These are phyloP conservation scores for Sturnus vulgaris DNA, from an alignment of 2,113 vertebrate genomes.

Conservation along the genomic window DNA sequence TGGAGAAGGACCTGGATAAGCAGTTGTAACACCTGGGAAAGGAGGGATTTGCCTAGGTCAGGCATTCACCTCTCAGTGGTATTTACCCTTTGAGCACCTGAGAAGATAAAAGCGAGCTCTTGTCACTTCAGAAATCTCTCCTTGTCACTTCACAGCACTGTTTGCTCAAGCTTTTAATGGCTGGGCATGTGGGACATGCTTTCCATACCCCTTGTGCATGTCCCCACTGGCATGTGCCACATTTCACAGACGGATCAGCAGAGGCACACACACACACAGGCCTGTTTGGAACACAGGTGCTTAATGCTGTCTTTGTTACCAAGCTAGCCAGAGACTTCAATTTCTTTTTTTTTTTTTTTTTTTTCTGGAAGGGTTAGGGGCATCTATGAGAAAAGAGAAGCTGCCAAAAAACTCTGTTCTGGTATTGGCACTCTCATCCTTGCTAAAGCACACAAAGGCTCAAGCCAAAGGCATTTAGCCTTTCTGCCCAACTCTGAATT, in stretches of 20 bases:
- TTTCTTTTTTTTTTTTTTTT: neutral
- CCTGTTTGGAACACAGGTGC: neutral
- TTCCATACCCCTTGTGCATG: neutral
- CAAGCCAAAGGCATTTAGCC: constrained; percentile 10
- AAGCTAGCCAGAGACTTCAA: neutral
- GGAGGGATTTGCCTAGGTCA: neutral
- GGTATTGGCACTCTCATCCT: neutral
- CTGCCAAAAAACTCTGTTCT: neutral
- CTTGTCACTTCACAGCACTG: neutral
- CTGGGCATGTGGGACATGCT: neutral
- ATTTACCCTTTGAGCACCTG: neutral
- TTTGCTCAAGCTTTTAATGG: constrained; percentile 12
- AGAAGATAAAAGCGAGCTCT: neutral
- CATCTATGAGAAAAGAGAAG: neutral
- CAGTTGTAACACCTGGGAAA: neutral
- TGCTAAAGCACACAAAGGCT: neutral
- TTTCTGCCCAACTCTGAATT: neutral
- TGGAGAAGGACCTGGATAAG: neutral
- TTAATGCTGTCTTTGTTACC: neutral
- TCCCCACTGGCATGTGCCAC: neutral
- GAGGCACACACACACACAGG: neutral
- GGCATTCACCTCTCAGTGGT: neutral
- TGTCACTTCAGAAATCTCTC: neutral
- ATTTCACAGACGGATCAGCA: neutral
- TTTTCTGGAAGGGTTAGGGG: neutral